Percentiles rank a stretch among this genome's conserved stretches.
Conservation (phyloP, 2,888 invertebrate species). For the Apeira syringaria region DNA sequence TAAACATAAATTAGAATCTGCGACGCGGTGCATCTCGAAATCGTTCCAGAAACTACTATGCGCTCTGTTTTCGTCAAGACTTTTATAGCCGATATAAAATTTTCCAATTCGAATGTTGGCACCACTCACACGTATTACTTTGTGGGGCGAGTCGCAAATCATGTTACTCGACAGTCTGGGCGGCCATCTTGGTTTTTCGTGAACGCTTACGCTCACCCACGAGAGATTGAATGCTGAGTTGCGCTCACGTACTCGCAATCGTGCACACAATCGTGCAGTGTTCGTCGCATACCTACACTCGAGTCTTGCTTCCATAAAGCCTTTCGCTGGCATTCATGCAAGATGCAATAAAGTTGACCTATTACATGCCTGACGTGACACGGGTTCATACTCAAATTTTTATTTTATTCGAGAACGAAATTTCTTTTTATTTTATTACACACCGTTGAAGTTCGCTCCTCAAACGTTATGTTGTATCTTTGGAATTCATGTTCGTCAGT, state of each 20-base stretch:
- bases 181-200: conserved; percentile 58
- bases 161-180: conserved; percentile 50
- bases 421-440: too few species aligned
- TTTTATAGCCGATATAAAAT: conserved; percentile 46
- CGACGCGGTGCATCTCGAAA: neutral
- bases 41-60: conserved; percentile 6
- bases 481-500: too few species aligned
- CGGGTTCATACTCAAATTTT: conserved; percentile 22
- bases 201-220: conserved; percentile 51
- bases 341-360: conserved; percentile 26
- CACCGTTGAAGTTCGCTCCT: conserved; percentile 1
- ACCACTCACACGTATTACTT: conserved; percentile 49
- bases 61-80: conserved; percentile 20
- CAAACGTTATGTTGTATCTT: too few species aligned
- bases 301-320: conserved; percentile 4
- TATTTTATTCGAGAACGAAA: conserved; percentile 13
- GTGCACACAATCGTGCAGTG: conserved; percentile 9
- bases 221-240: conserved; percentile 45
- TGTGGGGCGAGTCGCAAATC: conserved; percentile 60
- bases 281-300: conserved; percentile 18
- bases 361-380: conserved; percentile 31
- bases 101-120: conserved; percentile 59
- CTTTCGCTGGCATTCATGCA: conserved; percentile 15
- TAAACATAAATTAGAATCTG: conserved; percentile 2
- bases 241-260: conserved; percentile 26